Percentiles rank a stretch among this genome's conserved stretches.
Conservation (phyloP, 2,113 vertebrate species). For the Callipepla squamata region DNA sequence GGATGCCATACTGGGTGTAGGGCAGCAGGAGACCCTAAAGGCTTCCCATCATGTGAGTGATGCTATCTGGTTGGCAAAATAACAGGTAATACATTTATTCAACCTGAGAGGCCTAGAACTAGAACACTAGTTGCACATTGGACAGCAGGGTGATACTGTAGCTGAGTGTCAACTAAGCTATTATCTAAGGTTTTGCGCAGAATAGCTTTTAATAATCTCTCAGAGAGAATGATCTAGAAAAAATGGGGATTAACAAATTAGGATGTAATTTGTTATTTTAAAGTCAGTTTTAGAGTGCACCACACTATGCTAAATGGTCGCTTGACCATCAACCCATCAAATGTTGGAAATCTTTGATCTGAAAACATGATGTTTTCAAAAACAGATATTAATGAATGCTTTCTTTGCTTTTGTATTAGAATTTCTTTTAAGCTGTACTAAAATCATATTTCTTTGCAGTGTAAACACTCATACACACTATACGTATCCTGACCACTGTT, state of each 20-base stretch:
- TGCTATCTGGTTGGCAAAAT: neutral
- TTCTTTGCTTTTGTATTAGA: neutral
- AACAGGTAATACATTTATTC: fast-evolving
- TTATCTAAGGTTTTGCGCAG: neutral
- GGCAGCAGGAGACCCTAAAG: neutral
- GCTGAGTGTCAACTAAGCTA: neutral
- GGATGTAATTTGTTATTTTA: neutral
- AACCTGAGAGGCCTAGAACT: neutral
- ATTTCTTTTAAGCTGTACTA: neutral
- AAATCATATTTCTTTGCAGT: neutral
- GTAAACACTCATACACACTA: neutral
- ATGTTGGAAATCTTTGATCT: neutral
- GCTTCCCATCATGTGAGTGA: neutral
- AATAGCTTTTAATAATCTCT: neutral
- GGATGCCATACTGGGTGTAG: neutral
- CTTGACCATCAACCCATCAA: neutral
- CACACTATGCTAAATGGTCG: neutral
- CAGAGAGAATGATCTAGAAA: neutral
- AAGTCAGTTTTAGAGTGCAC: neutral
- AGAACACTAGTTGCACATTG: neutral
- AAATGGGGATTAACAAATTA: neutral
- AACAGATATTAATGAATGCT: neutral
- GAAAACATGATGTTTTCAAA: neutral
- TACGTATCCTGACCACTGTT: neutral
- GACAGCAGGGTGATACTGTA: neutral